These are phyloP conservation scores for Agriopis leucophaearia DNA, from an alignment of 2,888 invertebrate genomes.

Conservation along the genomic window DNA sequence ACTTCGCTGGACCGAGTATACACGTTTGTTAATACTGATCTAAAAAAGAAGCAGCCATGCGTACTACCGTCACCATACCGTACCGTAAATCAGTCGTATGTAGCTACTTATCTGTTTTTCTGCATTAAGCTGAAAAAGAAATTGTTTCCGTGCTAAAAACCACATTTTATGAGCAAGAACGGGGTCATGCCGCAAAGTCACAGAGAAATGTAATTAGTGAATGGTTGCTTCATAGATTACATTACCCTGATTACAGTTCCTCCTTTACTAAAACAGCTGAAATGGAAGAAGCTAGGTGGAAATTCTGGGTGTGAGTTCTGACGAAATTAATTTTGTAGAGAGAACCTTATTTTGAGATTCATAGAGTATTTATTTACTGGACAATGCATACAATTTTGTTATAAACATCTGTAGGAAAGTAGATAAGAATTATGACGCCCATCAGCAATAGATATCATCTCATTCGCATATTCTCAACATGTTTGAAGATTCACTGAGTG, in stretches of 20 bases:
- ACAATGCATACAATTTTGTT: too few species aligned
- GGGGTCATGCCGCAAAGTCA: conserved; percentile 33
- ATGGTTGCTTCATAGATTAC: conserved; percentile 50
- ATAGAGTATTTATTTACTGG: too few species aligned
- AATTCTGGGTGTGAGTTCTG: conserved; percentile 1
- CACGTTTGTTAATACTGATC: too few species aligned
- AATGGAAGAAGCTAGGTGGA: conserved; percentile 10
- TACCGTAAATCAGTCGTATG: too few species aligned
- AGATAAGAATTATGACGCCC: too few species aligned
- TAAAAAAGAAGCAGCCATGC: not conserved
- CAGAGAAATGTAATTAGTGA: conserved; percentile 47
- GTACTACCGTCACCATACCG: too few species aligned
- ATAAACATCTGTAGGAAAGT: too few species aligned
- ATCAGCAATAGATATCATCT: too few species aligned
- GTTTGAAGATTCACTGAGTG: too few species aligned
- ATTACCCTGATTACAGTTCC: conserved; percentile 49
- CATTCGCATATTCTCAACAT: too few species aligned
- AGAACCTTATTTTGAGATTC: not conserved
- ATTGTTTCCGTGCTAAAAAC: not conserved
- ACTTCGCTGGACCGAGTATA: too few species aligned
- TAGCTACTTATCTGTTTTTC: not conserved
- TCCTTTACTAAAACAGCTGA: conserved; percentile 38
- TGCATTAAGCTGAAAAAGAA: not conserved
- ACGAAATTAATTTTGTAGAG: not conserved
- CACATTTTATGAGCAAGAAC: conserved; percentile 11